A percentile compares a stretch with the other conserved stretches of the same genome.
Conservation (phyloP, 2,113 vertebrate genomes). For the Prolemur simus region DNA sequence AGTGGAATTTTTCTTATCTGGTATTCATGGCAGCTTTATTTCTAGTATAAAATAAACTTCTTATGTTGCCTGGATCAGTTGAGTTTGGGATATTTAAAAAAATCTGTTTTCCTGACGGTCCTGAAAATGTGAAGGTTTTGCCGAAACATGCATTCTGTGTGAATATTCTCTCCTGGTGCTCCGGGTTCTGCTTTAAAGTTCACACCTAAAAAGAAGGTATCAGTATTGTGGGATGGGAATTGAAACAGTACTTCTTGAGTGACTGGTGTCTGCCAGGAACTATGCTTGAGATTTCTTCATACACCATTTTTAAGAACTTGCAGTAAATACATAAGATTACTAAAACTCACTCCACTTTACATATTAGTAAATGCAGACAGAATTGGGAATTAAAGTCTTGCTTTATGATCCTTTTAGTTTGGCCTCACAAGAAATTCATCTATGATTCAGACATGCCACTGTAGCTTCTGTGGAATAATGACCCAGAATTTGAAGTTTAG, state of each 20-base stretch:
- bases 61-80: neutral
- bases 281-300: neutral
- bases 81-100: neutral
- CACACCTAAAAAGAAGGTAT: neutral
- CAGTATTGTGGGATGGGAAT: neutral
- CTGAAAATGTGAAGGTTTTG: neutral
- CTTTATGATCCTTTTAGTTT: neutral
- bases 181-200: neutral
- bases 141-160: neutral
- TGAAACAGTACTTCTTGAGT: neutral
- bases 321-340: neutral
- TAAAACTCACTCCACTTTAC: neutral
- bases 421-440: neutral
- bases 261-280: neutral
- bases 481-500: neutral
- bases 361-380: neutral
- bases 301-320: neutral
- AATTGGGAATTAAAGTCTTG: neutral
- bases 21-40: neutral
- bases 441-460: neutral
- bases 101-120: neutral
- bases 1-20: neutral
- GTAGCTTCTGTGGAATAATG: neutral
- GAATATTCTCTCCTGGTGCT: neutral
- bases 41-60: neutral